These are phyloP conservation scores for Ictalurus punctatus DNA, from an alignment of 2,113 vertebrate genomes.

Conservation along the genomic window DNA sequence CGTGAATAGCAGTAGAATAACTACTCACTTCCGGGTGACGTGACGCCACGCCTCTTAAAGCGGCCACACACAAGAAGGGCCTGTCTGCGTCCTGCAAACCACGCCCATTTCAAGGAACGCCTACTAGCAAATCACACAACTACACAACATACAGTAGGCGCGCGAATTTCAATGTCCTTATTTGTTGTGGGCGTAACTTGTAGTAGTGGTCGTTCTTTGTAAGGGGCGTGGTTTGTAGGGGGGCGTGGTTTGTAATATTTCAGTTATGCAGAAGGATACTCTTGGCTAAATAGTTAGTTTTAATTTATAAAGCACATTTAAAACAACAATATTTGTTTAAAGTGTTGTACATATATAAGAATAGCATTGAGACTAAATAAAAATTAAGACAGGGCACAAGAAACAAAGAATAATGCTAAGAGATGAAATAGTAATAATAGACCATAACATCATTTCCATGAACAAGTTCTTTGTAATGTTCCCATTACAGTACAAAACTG, in stretches of 20 bases:
- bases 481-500: not conserved
- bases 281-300: not conserved
- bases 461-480: not conserved
- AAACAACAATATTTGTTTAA: not conserved
- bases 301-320: not conserved
- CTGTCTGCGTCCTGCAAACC: too few relatives aligned
- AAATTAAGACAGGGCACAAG: not conserved
- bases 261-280: too few relatives aligned
- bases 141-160: too few relatives aligned
- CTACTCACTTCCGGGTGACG: conserved; percentile 3
- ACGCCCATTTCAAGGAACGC: too few relatives aligned
- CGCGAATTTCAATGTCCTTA: too few relatives aligned
- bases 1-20: not conserved
- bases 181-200: too few relatives aligned
- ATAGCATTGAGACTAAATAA: not conserved
- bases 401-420: not conserved
- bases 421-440: not conserved
- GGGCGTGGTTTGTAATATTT: too few relatives aligned
- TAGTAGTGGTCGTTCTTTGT: too few relatives aligned
- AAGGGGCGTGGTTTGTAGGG: too few relatives aligned
- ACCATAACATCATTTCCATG: too few relatives aligned
- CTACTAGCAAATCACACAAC: too few relatives aligned
- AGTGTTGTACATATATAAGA: not conserved
- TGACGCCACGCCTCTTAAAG: conserved; percentile 61
- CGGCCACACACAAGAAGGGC: not conserved